Conservation (phyloP, 2,888 invertebrate species). For the Polyommatus icarus region DNA sequence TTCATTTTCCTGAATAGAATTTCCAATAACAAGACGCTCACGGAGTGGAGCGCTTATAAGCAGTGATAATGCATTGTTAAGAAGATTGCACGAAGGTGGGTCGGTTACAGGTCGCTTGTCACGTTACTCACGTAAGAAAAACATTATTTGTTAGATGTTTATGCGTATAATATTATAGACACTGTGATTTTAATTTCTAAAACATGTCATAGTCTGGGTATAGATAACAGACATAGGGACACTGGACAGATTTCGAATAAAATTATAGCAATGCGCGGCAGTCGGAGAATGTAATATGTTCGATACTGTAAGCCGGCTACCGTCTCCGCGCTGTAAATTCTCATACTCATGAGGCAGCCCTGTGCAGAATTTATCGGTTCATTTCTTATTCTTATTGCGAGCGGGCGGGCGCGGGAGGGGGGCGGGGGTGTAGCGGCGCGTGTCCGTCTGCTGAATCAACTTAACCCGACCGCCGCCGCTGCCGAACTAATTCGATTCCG, state of each 20-base stretch:
- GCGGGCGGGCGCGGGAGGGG: slow-evolving; percentile 41
- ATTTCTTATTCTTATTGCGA: slow-evolving; percentile 64
- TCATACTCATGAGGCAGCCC: slow-evolving; percentile 44
- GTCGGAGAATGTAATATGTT: not conserved
- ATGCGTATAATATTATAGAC: not conserved
- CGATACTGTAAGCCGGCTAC: slow-evolving; percentile 33
- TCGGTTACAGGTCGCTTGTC: not conserved
- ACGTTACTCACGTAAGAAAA: not conserved
- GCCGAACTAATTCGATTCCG: slow-evolving; percentile 77
- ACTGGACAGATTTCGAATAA: not conserved
- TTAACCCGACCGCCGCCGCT: slow-evolving; percentile 65
- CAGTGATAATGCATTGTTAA: slow-evolving; percentile 3
- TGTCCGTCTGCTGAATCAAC: slow-evolving; percentile 72
- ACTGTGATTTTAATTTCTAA: not conserved
- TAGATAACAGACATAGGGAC: not conserved
- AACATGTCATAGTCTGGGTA: not conserved
- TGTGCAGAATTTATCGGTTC: slow-evolving; percentile 53
- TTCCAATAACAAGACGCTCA: slow-evolving; percentile 9
- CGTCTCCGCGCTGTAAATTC: slow-evolving; percentile 41
- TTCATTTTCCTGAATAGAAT: slow-evolving; percentile 10
- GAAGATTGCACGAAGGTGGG: slow-evolving; percentile 2
- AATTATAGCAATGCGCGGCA: not conserved
- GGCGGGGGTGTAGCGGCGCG: slow-evolving; percentile 52
- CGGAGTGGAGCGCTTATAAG: not conserved
- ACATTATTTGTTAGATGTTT: not conserved